These are phyloP conservation scores for Spatulosminthurus flaviceps DNA, from an alignment of 2,888 invertebrate genomes.

Conservation along the genomic window DNA sequence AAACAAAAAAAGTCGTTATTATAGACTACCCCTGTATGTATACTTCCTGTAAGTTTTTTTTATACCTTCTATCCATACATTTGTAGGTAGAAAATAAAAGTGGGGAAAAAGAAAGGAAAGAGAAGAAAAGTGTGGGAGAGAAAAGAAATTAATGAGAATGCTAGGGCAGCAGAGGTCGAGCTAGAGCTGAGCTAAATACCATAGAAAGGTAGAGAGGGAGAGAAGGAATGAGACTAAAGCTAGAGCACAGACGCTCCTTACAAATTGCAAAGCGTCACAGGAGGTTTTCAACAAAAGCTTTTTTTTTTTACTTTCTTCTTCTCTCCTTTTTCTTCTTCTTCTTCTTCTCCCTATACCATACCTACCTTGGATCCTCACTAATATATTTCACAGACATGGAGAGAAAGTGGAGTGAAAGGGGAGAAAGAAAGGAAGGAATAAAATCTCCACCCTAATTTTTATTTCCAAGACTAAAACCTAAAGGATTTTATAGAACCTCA, in stretches of 20 bases:
- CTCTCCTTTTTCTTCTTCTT: not conserved
- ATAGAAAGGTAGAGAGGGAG: not conserved
- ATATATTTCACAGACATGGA: no score
- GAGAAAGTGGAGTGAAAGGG: no score
- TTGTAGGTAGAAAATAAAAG: not conserved
- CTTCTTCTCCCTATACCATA: not conserved
- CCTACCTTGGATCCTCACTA: not conserved
- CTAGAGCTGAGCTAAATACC: not conserved
- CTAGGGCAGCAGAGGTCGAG: not conserved
- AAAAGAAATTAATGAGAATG: conserved; percentile 19
- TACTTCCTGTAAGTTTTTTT: no score
- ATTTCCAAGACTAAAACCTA: no score
- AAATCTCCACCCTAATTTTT: no score
- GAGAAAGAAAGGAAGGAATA: no score
- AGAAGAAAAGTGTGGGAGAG: conserved; percentile 1
- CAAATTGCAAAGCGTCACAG: conserved; percentile 45
- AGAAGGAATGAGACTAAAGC: not conserved
- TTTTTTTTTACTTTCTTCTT: not conserved
- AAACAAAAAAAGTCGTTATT: not conserved
- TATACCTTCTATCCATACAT: no score
- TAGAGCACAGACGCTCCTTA: not conserved
- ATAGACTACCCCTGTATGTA: no score
- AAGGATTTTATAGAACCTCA: no score
- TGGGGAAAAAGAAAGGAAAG: not conserved
- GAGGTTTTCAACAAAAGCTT: conserved; percentile 32